phyloP scores from a whole-genome alignment of 2,797 vertebrate genomes.

The Ambastaia sidthimunki region DNA sequence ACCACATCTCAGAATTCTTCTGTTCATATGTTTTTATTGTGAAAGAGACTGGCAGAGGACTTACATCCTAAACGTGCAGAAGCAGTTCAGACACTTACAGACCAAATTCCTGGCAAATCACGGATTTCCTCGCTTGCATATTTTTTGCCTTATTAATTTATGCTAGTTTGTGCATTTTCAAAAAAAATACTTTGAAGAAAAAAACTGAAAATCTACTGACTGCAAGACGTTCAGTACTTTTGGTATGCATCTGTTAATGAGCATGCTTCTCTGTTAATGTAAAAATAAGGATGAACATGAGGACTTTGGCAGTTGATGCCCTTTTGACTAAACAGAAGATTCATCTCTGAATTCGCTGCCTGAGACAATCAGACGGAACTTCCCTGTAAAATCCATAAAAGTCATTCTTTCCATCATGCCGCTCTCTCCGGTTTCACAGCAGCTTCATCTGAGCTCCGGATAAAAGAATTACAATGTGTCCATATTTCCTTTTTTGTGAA shows the following conservation, averaged over 20 bases:
- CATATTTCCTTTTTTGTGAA: slow-evolving; percentile 85
- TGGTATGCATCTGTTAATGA: slow-evolving; percentile 67
- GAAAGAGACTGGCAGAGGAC: slow-evolving; percentile 16
- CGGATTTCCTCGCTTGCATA: slow-evolving; percentile 52
- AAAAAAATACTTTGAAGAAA: slow-evolving; percentile 54
- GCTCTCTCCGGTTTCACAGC: slow-evolving; percentile 38
- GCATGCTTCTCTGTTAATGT: slow-evolving; percentile 69
- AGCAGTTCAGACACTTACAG: slow-evolving; percentile 32
- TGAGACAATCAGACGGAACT: slow-evolving; percentile 75
- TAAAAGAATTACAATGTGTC: slow-evolving; percentile 60
- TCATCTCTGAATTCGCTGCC: slow-evolving; percentile 67
- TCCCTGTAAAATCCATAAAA: slow-evolving; percentile 61
- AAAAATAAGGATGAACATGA: slow-evolving; percentile 66
- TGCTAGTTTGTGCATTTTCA: slow-evolving; percentile 62
- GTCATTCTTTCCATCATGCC: slow-evolving; percentile 52
- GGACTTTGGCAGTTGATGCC: slow-evolving; percentile 64
- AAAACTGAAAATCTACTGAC: slow-evolving; percentile 40
- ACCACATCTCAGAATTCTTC: slow-evolving; percentile 16
- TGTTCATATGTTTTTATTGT: slow-evolving; percentile 27
- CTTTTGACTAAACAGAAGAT: slow-evolving; percentile 65
- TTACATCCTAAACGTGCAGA: slow-evolving; percentile 21
- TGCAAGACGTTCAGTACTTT: slow-evolving; percentile 54
- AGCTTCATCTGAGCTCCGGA: slow-evolving; percentile 52
- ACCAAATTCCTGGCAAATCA: slow-evolving; percentile 24
- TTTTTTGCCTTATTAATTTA: slow-evolving; percentile 41